A percentile compares a stretch with the other conserved stretches of the same genome.
These are phyloP conservation scores for Copidosoma floridanum DNA, from an alignment of 1,140 invertebrate genomes.

Conservation along the genomic window DNA sequence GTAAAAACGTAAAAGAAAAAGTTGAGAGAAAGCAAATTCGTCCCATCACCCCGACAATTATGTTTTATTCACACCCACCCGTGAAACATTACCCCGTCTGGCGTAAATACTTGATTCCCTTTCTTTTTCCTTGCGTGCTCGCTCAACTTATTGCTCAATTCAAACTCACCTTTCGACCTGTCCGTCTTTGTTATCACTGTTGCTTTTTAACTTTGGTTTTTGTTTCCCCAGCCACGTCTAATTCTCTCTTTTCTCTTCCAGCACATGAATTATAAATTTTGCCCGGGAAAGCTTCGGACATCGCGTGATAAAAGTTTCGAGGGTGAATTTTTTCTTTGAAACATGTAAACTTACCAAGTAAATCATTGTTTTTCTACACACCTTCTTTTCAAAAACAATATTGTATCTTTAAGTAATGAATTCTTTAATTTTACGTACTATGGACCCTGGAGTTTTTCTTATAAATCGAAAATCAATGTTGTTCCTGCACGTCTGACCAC, in stretches of 20 bases:
- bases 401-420: no score
- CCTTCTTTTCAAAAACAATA: no score
- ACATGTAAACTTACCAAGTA: no score
- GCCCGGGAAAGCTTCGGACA: neutral
- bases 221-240: neutral
- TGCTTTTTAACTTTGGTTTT: no score
- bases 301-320: slow-evolving; percentile 5
- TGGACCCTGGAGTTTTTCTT: no score
- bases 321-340: no score
- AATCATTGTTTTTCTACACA: neutral
- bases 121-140: neutral
- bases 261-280: slow-evolving; percentile 14
- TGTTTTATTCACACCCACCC: neutral
- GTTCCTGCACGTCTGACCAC: no score
- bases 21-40: no score
- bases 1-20: no score
- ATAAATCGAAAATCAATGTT: no score
- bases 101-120: slow-evolving; percentile 8
- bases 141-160: neutral
- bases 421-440: no score
- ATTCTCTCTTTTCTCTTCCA: slow-evolving; percentile 1
- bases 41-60: no score
- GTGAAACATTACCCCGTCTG: neutral
- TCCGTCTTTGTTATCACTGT: neutral
- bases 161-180: neutral